Evolutionary conservation across 2,888 invertebrate genomes (phyloP), one percentile per base, ranked within the genome.

Genomic region (Furcula furcula): DNA sequence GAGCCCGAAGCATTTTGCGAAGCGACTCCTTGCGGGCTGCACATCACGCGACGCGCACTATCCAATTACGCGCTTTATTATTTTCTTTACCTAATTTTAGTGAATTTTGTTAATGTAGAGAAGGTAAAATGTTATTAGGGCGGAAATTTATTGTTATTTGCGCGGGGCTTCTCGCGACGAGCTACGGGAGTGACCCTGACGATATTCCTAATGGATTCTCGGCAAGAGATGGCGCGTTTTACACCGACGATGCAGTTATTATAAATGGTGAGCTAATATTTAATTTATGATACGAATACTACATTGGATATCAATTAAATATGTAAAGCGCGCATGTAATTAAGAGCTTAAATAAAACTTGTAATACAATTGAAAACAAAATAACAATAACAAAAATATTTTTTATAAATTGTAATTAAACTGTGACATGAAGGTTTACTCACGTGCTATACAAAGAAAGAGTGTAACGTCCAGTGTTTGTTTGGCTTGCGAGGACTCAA

Each of bases 211-310:
- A 65, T 48, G 81, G 78, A 75, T 82, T 85, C 76, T 84, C 85
- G 11, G 66, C 67, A 36, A 68, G 61, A 53, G 75, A 85, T 58
- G 85, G 83, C 51, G 83, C 70, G 11, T 75, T 77, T 62, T 85
- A 85, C 46, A 83, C 83, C 2, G 77, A 89, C 14, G 90, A 90
- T 67, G 81, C 88, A 39, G 79, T 90, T 50, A 71, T 89, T 48
- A 54, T 90, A 36, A 86, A 86, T 52, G 90, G 90, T 90, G 59
- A 82, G 84, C 47, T 6, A 28, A 40, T 29, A 28, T 28, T 28
- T 28, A 6, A 20, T 20, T 7, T 20, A 16, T 16, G 16, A 16
- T 4, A 4, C 6, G 4, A 16, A 16, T 16, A 3, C 6, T 16
- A 16, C 16, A 16, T 4, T 16, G 16, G 4, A 4, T 4, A 16